Evolutionary conservation across 2,113 vertebrate species (phyloP), one percentile per base, ranked within the genome.

Genomic region (Globicephala melas): DNA sequence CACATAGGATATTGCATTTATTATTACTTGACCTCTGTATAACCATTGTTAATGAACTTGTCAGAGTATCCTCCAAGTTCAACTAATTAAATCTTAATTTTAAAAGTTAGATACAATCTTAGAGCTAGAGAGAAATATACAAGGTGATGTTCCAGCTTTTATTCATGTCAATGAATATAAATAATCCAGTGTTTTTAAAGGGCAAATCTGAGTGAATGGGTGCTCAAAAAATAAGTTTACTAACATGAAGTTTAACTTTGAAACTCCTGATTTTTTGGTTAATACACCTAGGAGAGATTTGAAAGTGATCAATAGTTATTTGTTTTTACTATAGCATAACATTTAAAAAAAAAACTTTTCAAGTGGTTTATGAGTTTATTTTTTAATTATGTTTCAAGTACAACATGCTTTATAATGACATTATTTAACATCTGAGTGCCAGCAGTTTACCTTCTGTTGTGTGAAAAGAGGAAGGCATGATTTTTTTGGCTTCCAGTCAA

Each of bases 1-100:
- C 63, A 94, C 23, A 60, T 1, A 89, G 31, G 83, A 93, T 71
- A 60, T 38, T 91, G 62, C 28, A 81, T 67, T 85, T 96, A 47
- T 94, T 83, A 96, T 97, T 94, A 85, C 33, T 83, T 97, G 81
- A 97, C 81, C 76, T 90, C 92, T 95, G 10, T 36, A 96, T 41
- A 97, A 53, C n/a, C 85, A 87, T 70, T 82, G 58, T 73, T 98
- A 98, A 97, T 97, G 86, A 90, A 79, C 95, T 98, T 98, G 12
- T 94, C 85, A 97, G 85, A 85, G 55, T 68, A 95, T 89, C 63
- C 94, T 87, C 63, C 41, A 81, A 94, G n/a, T 77, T 98, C 88
- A 96, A 80, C 91, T 81, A 60, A 60, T 47, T 95, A 77, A 55
- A 90, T 71, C 84, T 91, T 80, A 80, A 26, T 77, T 98, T 93